Conservation (phyloP, 2,113 vertebrate genomes). For the Mionectes macconnelli region DNA sequence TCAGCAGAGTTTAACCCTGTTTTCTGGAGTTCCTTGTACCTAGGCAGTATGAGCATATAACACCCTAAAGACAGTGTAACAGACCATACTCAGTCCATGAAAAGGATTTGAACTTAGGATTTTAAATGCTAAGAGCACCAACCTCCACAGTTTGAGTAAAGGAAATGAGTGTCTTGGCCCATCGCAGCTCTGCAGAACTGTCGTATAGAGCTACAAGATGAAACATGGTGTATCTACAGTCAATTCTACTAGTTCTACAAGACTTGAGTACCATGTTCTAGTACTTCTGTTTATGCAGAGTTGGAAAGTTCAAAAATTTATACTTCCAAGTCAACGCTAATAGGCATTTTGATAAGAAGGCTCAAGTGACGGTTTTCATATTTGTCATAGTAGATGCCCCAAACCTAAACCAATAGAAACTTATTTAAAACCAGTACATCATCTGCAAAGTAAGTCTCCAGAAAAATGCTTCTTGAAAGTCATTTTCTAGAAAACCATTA, state of each 20-base stretch:
- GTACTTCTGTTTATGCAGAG: not conserved
- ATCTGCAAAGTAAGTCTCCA: not conserved
- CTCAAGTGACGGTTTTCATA: not conserved
- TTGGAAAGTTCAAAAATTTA: not conserved
- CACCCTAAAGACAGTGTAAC: not conserved
- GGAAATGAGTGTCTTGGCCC: not conserved
- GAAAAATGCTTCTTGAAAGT: not conserved
- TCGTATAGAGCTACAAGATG: not conserved
- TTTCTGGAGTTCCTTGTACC: not conserved
- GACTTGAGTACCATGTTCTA: not conserved
- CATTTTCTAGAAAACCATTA: not conserved
- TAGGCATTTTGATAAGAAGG: not conserved
- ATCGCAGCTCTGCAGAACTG: not conserved
- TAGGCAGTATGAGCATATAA: not conserved
- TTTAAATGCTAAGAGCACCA: not conserved
- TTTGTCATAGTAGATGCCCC: not conserved
- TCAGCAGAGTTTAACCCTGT: not conserved
- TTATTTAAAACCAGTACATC: not conserved
- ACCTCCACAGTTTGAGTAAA: not conserved
- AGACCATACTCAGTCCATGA: fast-evolving
- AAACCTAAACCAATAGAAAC: not conserved
- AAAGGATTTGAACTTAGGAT: not conserved
- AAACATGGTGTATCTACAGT: not conserved
- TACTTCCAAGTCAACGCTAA: not conserved
- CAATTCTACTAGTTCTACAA: not conserved